Evolutionary conservation across 2,797 vertebrate species (phyloP).

Genomic region (Muscicapa striata): DNA sequence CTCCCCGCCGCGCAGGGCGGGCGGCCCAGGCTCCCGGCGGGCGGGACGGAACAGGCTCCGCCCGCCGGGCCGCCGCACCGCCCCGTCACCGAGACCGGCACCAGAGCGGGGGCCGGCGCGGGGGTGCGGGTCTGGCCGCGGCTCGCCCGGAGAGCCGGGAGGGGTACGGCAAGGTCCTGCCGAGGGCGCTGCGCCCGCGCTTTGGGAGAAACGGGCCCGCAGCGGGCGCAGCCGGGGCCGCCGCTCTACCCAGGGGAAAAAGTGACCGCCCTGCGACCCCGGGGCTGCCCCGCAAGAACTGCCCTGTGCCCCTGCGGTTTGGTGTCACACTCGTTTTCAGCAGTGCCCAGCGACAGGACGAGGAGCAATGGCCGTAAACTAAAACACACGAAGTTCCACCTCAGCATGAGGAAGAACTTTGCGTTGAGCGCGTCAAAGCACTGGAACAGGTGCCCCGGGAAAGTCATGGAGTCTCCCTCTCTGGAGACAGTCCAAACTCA

Average conservation of each 20-base stretch:
- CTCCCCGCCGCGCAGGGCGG: neutral
- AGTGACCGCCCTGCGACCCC: rapidly evolving
- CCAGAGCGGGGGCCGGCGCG: rapidly evolving
- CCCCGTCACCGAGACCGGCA: neutral
- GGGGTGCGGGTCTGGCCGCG: rapidly evolving
- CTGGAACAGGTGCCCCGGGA: neutral
- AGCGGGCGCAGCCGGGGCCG: too few species aligned
- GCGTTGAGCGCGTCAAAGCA: neutral
- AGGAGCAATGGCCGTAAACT: neutral
- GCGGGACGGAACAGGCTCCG: neutral
- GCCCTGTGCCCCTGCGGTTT: too few species aligned
- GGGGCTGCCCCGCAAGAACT: neutral
- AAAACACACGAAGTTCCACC: neutral
- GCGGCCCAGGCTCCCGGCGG: neutral
- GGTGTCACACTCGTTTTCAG: neutral
- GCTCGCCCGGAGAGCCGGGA: rapidly evolving
- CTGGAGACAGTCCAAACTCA: neutral
- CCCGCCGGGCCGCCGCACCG: neutral
- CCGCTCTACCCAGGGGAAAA: neutral
- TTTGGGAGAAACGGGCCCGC: neutral
- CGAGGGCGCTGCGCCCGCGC: rapidly evolving
- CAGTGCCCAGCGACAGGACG: neutral
- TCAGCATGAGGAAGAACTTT: neutral
- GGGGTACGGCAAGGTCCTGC: rapidly evolving
- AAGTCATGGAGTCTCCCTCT: neutral